phyloP scores from a whole-genome alignment of 2,113 vertebrate species.

The Microcebus griseorufus region DNA sequence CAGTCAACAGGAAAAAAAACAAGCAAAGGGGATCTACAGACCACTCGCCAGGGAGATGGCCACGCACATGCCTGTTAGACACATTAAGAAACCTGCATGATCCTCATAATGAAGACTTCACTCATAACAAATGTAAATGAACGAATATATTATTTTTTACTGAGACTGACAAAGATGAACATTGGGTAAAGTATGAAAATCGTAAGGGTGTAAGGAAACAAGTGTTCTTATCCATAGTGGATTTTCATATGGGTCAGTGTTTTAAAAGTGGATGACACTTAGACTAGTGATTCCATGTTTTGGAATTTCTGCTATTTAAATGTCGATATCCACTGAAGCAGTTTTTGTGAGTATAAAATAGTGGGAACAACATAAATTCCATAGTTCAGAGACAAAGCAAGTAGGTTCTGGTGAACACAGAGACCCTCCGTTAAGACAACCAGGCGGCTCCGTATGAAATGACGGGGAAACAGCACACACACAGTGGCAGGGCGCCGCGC shows the following conservation, averaged over 20 bases:
- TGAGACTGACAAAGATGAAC: neutral
- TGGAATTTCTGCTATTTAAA: neutral
- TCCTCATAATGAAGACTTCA: neutral
- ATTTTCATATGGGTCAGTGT: neutral
- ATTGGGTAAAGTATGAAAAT: neutral
- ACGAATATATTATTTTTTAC: neutral
- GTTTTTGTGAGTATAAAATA: neutral
- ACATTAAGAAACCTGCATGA: neutral
- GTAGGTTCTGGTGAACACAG: neutral
- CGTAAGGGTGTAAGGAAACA: fast-evolving
- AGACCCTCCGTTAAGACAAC: neutral
- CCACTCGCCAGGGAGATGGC: neutral
- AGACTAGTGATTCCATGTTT: neutral
- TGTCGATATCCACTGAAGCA: neutral
- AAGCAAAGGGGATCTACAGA: neutral
- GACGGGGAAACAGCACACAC: neutral
- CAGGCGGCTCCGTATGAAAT: neutral
- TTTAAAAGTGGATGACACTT: neutral
- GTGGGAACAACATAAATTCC: neutral
- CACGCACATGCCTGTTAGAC: neutral
- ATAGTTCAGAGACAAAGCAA: neutral
- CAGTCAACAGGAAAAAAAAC: neutral
- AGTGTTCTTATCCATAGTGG: neutral
- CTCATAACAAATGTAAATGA: neutral
- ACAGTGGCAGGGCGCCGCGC: neutral